These are phyloP conservation scores for Bothrops jararaca DNA, from an alignment of 2,113 vertebrate species.

Conservation along the genomic window DNA sequence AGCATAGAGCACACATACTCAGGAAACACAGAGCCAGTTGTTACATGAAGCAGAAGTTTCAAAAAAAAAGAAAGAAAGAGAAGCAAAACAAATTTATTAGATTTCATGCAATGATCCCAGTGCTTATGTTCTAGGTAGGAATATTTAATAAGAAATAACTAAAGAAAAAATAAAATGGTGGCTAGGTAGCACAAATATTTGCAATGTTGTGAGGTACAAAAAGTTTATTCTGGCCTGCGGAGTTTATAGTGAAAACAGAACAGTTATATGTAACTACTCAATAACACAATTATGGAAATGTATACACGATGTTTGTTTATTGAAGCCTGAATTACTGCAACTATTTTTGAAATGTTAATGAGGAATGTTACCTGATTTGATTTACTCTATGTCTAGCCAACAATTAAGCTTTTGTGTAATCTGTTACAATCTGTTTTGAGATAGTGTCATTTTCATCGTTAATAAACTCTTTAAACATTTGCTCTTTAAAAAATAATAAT, in stretches of 20 bases:
- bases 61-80: neutral
- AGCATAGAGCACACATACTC: conserved; percentile 42
- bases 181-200: neutral
- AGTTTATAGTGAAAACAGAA: neutral
- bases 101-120: neutral
- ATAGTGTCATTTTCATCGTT: no score
- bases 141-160: conserved; percentile 12
- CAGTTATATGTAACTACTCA: neutral
- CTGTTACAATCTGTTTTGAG: no score
- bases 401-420: no score
- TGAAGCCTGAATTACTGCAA: no score
- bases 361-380: no score
- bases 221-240: neutral
- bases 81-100: neutral
- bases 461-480: no score
- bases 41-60: conserved; percentile 9
- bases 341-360: no score
- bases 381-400: no score
- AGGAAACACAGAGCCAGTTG: conserved; percentile 29
- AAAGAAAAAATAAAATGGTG: neutral
- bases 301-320: no score
- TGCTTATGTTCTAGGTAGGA: conserved; percentile 20
- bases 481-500: no score
- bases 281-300: no score
- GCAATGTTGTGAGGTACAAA: neutral